Evolutionary conservation across 2,113 vertebrate species (phyloP), one percentile per base, ranked within the genome.

Genomic region (Gulo gulo): DNA sequence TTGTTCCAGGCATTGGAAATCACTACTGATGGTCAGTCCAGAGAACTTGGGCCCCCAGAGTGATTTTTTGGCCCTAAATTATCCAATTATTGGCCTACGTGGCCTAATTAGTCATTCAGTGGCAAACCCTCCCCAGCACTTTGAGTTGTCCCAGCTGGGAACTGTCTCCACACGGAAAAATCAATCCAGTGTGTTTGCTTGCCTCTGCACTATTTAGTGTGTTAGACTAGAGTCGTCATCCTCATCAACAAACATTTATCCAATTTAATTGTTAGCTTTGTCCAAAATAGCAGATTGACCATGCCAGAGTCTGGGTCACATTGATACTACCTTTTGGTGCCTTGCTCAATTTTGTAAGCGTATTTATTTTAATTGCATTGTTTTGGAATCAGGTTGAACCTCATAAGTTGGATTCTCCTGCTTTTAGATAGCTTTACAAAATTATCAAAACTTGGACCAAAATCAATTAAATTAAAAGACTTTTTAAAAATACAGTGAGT

Each of bases 181-280:
- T 98, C 95, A 97, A 93, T 97, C 96, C 80, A 79, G 81, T 81
- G 6, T 97, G 91, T 98, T 98, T 98, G 96, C 94, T 97, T 88
- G 82, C 82, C 91, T 98, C 95, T 93, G 76, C 21, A 92, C 95
- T 71, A 55, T 95, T 91, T 95, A 88, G 81, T 94, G 69, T 96
- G 96, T 97, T 95, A 96, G 88, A 85, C 96, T 91, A 65, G 94
- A 93, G 94, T 95, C 97, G 61, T 94, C 96, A 76, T 91, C 95
- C 85, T 95, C 97, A 96, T 95, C 97, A 95, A 97, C 97, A 98
- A 98, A 98, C 96, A 97, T 98, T 97, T 97, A 98, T 97, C 97
- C 96, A 98, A 88, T 97, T 96, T 97, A 94, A 97, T 97, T 96
- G 94, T 97, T 97, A 97, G 96, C 96, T 97, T 97, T 98, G 94